phyloP scores from a whole-genome alignment of 23 tunicate genomes.

The Botrylloides violaceus region DNA sequence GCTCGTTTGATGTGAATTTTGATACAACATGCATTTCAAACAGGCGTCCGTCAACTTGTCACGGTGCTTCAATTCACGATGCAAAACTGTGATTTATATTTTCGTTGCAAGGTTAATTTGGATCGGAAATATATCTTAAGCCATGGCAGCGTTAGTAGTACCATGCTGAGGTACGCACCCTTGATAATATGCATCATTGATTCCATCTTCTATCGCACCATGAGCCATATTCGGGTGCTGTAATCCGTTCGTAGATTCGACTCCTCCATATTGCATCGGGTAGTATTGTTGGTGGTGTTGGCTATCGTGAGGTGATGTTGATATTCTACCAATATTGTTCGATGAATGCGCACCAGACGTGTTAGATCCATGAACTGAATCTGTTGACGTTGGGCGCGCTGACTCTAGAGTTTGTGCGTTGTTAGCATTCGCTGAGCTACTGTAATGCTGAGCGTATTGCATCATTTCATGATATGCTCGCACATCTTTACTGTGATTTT shows the following conservation, averaged over 20 bases:
- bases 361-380: constrained; percentile 28
- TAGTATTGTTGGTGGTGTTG: constrained; percentile 32
- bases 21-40: too few relatives aligned
- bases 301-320: constrained; percentile 35
- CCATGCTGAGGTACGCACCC: constrained; percentile 88
- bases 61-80: too few relatives aligned
- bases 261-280: constrained; percentile 14
- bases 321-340: constrained; percentile 32
- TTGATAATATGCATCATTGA: constrained; percentile 54
- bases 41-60: too few relatives aligned
- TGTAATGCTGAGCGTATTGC: constrained; percentile 67
- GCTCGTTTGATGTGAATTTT: too few relatives aligned
- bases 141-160: constrained; percentile 24
- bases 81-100: too few relatives aligned
- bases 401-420: constrained; percentile 20
- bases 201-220: constrained; percentile 25
- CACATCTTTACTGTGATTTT: constrained; percentile 58
- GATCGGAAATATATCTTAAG: not conserved
- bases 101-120: too few relatives aligned
- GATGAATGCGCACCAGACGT: constrained; percentile 46
- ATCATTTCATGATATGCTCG: constrained; percentile 85
- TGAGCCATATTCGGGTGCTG: constrained; percentile 27
- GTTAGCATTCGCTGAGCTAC: constrained; percentile 28
- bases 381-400: constrained; percentile 40
- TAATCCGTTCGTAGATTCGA: constrained; percentile 15